Conservation (phyloP, 2,888 invertebrate genomes). For the Epinotia brunnichana region DNA sequence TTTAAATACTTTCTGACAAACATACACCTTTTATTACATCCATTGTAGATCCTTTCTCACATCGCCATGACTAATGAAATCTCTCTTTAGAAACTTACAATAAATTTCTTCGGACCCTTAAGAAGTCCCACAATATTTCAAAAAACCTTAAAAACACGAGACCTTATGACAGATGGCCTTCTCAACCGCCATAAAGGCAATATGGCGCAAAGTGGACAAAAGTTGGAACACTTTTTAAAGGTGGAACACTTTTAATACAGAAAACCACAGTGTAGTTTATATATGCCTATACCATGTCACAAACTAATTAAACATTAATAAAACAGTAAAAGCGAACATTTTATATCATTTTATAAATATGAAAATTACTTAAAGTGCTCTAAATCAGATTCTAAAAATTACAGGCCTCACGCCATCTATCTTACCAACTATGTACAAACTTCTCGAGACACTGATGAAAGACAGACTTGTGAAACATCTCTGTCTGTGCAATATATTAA, state of each 20-base stretch:
- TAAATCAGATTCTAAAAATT: no score
- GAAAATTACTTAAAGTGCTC: no score
- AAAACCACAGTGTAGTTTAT: not conserved
- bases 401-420: no score
- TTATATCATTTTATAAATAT: no score
- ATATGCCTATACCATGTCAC: not conserved
- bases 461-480: no score
- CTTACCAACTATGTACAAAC: no score
- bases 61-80: not conserved
- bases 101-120: not conserved
- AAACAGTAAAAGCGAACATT: no score
- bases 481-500: no score
- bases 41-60: not conserved
- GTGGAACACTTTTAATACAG: not conserved
- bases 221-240: constrained; percentile 5
- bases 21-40: no score
- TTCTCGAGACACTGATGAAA: no score
- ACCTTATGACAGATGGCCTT: constrained; percentile 28
- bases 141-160: constrained; percentile 25
- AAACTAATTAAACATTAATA: no score
- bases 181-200: constrained; percentile 29
- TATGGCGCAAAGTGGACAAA: constrained; percentile 34
- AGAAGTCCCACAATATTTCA: constrained; percentile 21
- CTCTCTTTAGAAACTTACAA: not conserved
- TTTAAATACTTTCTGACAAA: no score